phyloP scores from a whole-genome alignment of 2,888 invertebrate species.

The Nephrotoma guestfalica region DNA sequence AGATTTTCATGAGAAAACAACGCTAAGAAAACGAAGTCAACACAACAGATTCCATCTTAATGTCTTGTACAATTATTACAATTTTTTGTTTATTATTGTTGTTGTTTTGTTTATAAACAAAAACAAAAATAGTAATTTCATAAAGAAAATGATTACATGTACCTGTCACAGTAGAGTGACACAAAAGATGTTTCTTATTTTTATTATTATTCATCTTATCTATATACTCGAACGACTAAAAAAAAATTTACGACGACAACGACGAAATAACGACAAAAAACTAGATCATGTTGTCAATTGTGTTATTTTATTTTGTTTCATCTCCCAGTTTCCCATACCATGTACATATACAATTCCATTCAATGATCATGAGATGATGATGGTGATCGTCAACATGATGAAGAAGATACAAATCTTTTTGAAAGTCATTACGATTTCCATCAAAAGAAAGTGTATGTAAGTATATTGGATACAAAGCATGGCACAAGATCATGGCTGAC shows the following conservation, averaged over 20 bases:
- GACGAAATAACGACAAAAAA: neutral
- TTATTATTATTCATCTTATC: neutral
- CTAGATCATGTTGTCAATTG: neutral
- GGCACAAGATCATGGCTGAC: neutral
- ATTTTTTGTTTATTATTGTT: neutral
- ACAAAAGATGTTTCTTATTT: conserved; percentile 15
- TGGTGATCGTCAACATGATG: neutral
- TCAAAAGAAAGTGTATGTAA: neutral
- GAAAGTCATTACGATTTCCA: neutral
- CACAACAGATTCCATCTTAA: neutral
- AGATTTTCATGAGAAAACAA: neutral
- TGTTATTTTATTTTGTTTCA: neutral
- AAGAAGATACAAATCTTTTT: neutral
- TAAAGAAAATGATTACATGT: conserved; percentile 8
- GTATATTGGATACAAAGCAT: neutral
- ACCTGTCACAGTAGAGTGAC: conserved; percentile 27
- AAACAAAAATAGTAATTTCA: neutral
- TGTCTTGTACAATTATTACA: neutral
- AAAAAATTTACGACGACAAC: neutral
- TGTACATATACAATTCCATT: neutral
- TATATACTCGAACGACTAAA: neutral
- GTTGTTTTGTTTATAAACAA: neutral
- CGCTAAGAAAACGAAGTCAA: neutral
- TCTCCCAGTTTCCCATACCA: neutral
- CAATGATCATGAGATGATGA: neutral